These are phyloP conservation scores for Chrysotoxum bicinctum DNA, from an alignment of 2,888 invertebrate genomes.

Conservation along the genomic window DNA sequence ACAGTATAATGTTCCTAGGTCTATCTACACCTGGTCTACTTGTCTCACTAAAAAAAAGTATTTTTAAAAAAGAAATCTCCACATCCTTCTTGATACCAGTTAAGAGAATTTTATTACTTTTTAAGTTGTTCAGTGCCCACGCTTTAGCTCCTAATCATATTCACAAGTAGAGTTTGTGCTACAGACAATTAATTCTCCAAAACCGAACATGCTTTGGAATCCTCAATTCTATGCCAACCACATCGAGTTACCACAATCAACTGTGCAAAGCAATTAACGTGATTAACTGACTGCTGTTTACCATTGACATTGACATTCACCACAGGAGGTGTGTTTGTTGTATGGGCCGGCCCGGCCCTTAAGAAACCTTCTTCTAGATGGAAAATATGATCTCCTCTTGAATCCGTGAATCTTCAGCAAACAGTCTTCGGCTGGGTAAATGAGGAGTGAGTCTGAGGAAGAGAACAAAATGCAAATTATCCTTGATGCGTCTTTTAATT, in stretches of 20 bases:
- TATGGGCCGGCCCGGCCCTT: constrained; percentile 18
- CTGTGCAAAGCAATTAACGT: constrained; percentile 68
- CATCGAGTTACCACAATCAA: constrained; percentile 40
- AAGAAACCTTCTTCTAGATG: constrained; percentile 10
- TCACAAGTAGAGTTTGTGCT: not conserved
- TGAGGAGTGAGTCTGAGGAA: not conserved
- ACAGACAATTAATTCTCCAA: constrained; percentile 8
- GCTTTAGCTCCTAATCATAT: constrained; percentile 23
- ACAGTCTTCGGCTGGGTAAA: not conserved
- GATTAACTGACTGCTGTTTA: constrained; percentile 69
- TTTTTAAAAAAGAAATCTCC: not conserved
- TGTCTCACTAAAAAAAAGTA: too few relatives aligned
- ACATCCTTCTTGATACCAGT: not conserved
- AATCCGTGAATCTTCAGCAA: not conserved
- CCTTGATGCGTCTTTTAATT: constrained; percentile 71
- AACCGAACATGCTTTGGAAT: not conserved
- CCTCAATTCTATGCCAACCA: not conserved
- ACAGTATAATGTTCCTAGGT: too few relatives aligned
- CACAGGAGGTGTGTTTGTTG: constrained; percentile 58
- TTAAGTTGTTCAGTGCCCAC: constrained; percentile 22
- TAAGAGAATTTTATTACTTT: not conserved
- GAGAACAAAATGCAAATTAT: constrained; percentile 71
- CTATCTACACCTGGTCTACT: too few relatives aligned
- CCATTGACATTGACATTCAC: constrained; percentile 68
- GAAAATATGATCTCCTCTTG: not conserved